These are phyloP conservation scores for Pterostichus niger DNA, from an alignment of 2,888 invertebrate genomes.

Conservation along the genomic window DNA sequence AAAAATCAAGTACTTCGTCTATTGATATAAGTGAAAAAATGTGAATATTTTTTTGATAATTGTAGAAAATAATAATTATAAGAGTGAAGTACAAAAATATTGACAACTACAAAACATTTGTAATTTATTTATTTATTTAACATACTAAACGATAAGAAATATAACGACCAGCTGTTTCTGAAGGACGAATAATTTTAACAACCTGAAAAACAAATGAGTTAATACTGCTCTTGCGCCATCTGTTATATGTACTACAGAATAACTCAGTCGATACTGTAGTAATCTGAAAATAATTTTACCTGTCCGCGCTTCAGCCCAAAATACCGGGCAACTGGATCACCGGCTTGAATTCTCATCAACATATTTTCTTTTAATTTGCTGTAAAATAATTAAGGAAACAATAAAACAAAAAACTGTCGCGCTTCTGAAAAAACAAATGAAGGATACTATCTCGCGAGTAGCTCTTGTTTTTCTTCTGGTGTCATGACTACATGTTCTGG, in stretches of 20 bases:
- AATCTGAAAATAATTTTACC: constrained; percentile 76
- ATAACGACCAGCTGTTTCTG: constrained; percentile 98
- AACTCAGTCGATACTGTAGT: too few relatives aligned
- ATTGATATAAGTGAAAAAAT: too few relatives aligned
- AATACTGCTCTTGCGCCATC: constrained; percentile 53
- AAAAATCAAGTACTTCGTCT: too few relatives aligned
- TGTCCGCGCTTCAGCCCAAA: constrained; percentile 99
- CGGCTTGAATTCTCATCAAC: constrained; percentile 98
- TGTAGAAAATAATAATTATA: too few relatives aligned
- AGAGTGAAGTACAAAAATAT: too few relatives aligned
- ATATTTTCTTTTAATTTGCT: constrained; percentile 99
- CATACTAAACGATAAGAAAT: constrained; percentile 98
- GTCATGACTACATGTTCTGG: constrained; percentile 99
- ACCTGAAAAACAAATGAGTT: constrained; percentile 80
- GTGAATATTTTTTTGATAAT: too few relatives aligned
- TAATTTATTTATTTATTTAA: constrained; percentile 74
- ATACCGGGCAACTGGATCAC: constrained; percentile 99
- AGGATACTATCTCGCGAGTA: constrained; percentile 92
- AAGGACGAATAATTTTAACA: constrained; percentile 98
- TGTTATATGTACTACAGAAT: constrained; percentile 69
- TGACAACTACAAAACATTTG: not conserved
- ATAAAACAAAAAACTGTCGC: not conserved
- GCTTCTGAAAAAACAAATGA: constrained; percentile 59
- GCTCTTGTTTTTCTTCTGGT: constrained; percentile 97
- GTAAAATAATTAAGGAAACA: constrained; percentile 65